Base-by-base conservation (phyloP, 2,888 invertebrate species). In the Brachyptera risi region DNA sequence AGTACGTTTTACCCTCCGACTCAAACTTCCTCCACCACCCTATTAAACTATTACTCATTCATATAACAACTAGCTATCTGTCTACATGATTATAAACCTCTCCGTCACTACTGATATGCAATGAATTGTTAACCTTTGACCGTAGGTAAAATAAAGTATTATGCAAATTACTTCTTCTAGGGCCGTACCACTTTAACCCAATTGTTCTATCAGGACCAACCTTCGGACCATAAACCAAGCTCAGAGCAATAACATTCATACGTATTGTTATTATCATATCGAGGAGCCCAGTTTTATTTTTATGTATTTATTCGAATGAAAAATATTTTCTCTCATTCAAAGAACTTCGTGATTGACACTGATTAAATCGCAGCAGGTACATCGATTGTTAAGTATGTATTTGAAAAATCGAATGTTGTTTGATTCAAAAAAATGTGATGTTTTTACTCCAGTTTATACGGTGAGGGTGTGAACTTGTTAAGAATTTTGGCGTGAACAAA, bases 101-200 rank as follows among this genome's bases (percentile, higher is more conserved):
- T n/a, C n/a, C n/a, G n/a, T n/a, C n/a, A n/a, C n/a, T n/a, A n/a
- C n/a, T n/a, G n/a, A n/a, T n/a, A n/a, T 5, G 40, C n/a, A n/a
- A 13, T 42, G 42, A 11, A 42, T 9, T 21, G 42, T 5, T 42
- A 21, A 17, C 42, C 42, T 42, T 9, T 42, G 42, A 7, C 42
- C 42, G 5, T 5, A 42, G 7, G 42, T 7, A 17, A 5, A 21
- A 42, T 1, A 7, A 17, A 17, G 42, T n/a, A 42, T 19, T 47
- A 47, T 47, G 47, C 47, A 47, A 24, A 47, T 47, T 24, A 47
- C n/a, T n/a, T n/a, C n/a, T n/a, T n/a, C n/a, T n/a, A n/a, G 47
- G 47, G 47, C 47, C 21, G 24, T n/a, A n/a, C n/a, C 47, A n/a
- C 2, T 21, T 47, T 47, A 47, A 47, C 47, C 47, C 47, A 47